Base-by-base conservation (phyloP, 2,113 vertebrate species). In the Rhynchopsitta pachyrhyncha region DNA sequence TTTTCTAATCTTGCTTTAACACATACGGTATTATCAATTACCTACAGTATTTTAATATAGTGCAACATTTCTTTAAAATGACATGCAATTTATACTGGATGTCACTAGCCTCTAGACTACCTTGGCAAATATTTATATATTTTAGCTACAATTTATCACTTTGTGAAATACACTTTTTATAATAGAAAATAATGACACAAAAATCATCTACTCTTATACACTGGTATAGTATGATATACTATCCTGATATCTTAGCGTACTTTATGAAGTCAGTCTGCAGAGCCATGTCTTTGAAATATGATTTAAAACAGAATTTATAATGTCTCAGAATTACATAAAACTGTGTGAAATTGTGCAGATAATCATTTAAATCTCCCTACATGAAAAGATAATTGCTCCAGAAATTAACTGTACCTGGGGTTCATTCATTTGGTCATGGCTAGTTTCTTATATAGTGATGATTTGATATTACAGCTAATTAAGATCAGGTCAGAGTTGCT, bases 301-400 rank as follows among this genome's bases (percentile, higher is more conserved):
- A 98, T 99, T 98, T 98, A 98, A 98, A 98, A 98, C 98, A 95
- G 97, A 98, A 98, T 98, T 98, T 98, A 97, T 98, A 99, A 98
- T 98, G 98, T 98, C 93, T 3, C 97, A 97, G 98, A 99, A 98
- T 99, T 98, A 98, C 98, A 98, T 98, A 98, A 99, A 99, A 99
- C 98, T 97, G 98, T 99, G 99, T 99, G 99, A 99, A 99, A 99
- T 99, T 98, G 99, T 99, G 99, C 99, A 99, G 99, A 99, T 99
- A 99, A 99, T 99, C 99, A 98, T 99, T 99, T 99, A 99, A 99
- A 99, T 99, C 99, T 99, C 98, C 98, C 98, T 99, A 99, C 99
- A 99, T 98, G 99, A 98, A 99, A 99, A 99, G 99, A 99, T 99
- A 99, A 99, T 99, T 99, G 99, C 99, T 99, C 98, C 97, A 98